These are phyloP conservation scores for Troides oblongomaculatus DNA, from an alignment of 2,888 invertebrate genomes.

Conservation along the genomic window DNA sequence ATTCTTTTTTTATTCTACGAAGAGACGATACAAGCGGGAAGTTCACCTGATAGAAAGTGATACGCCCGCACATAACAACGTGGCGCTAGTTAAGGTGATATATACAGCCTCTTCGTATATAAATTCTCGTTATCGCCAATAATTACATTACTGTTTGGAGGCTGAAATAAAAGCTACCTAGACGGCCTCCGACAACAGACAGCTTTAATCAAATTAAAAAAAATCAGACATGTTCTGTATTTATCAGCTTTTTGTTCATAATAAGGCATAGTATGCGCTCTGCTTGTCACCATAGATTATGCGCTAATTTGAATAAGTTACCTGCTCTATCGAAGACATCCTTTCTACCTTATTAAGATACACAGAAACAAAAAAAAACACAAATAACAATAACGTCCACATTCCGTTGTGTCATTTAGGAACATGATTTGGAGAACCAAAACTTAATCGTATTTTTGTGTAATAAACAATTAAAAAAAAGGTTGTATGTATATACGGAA, in stretches of 20 bases:
- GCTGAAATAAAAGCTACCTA: too few relatives aligned
- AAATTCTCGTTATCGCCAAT: too few relatives aligned
- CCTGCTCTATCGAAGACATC: conserved; percentile 14
- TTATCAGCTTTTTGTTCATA: not conserved
- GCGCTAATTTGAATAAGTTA: conserved; percentile 13
- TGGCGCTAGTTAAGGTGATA: too few relatives aligned
- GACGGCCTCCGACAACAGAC: too few relatives aligned
- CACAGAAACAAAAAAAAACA: conserved; percentile 13
- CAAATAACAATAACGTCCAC: conserved; percentile 14
- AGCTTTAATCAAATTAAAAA: too few relatives aligned
- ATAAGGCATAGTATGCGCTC: not conserved
- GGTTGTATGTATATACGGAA: not conserved
- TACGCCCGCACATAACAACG: too few relatives aligned
- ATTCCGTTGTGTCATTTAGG: conserved; percentile 14
- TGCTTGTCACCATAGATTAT: conserved; percentile 7
- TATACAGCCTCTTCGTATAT: too few relatives aligned
- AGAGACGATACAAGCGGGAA: too few relatives aligned
- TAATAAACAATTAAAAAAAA: not conserved
- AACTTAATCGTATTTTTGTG: not conserved
- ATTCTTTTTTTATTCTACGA: too few relatives aligned
- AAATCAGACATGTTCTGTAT: too few relatives aligned
- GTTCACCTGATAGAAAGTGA: too few relatives aligned
- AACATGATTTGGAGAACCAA: not conserved
- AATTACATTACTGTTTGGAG: too few relatives aligned
- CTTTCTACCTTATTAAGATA: not conserved